These are phyloP conservation scores for Ceuthmochares aereus DNA, from an alignment of 2,113 vertebrate species.

Conservation along the genomic window DNA sequence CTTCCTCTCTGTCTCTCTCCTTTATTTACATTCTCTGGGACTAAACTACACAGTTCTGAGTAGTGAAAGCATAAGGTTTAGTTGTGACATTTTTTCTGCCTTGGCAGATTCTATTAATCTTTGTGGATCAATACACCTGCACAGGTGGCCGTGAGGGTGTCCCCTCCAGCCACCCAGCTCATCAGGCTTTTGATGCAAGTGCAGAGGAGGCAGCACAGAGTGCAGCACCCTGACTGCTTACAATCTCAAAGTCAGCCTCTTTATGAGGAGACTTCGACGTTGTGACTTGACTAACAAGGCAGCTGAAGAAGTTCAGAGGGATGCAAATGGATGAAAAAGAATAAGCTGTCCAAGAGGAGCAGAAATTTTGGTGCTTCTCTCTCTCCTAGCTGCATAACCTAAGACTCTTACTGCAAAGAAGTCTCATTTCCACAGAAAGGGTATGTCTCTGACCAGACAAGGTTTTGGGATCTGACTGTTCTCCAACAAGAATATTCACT, in stretches of 20 bases:
- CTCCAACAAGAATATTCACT: not conserved
- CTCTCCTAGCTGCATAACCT: not conserved
- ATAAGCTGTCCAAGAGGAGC: not conserved
- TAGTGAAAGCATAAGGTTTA: slow-evolving; percentile 10
- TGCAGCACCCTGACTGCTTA: not conserved
- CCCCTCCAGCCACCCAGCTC: not conserved
- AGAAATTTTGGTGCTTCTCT: not conserved
- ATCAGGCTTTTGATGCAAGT: not conserved
- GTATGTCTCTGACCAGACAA: not conserved
- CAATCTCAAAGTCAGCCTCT: not conserved
- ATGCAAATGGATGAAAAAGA: not conserved
- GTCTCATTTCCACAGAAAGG: not conserved
- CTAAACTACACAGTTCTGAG: not conserved
- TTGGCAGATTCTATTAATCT: slow-evolving; percentile 29
- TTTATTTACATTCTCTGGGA: slow-evolving; percentile 49
- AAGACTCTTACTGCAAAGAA: not conserved
- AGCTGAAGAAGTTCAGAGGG: not conserved
- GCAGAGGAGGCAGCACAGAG: not conserved
- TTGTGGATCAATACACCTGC: not conserved
- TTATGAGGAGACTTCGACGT: not conserved
- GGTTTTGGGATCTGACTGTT: not conserved
- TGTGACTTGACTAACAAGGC: not conserved
- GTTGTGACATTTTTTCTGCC: slow-evolving; percentile 32
- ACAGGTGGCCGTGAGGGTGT: not conserved
- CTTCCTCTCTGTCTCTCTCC: not conserved